Evolutionary conservation across 2,113 vertebrate species (phyloP).

Genomic region (Columba livia): DNA sequence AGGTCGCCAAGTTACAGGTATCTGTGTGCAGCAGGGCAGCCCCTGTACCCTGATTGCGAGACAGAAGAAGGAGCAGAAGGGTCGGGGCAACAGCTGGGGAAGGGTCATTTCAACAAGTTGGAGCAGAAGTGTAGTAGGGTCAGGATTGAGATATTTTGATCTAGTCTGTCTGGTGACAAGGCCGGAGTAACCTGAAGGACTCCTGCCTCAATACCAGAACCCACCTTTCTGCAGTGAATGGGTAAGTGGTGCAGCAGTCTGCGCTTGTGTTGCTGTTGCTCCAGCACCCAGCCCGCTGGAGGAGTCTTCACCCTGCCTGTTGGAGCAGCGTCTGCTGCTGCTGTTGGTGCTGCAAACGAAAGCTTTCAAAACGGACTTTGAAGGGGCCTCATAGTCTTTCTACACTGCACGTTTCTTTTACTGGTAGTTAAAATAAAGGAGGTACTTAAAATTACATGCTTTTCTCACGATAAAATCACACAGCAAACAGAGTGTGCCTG

Average conservation of each 20-base stretch:
- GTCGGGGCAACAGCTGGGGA: no score
- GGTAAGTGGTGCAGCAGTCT: background rate
- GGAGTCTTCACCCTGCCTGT: background rate
- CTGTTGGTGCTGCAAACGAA: background rate
- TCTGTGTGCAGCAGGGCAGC: background rate
- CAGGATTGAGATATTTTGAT: background rate
- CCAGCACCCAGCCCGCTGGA: background rate
- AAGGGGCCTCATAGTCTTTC: background rate
- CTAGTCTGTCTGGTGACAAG: background rate
- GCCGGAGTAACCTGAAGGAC: rapidly evolving
- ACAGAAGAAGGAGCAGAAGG: background rate
- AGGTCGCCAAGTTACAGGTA: background rate
- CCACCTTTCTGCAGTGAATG: background rate
- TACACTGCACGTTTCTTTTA: background rate
- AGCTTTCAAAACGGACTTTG: background rate
- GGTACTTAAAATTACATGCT: background rate
- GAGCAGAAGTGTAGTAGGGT: background rate
- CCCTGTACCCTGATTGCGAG: rapidly evolving
- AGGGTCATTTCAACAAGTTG: background rate
- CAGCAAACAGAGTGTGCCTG: background rate
- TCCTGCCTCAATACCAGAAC: background rate
- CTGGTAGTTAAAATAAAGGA: background rate
- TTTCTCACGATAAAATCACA: background rate
- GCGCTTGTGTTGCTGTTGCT: background rate
- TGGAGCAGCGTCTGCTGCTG: background rate